Conservation (phyloP, 1,140 invertebrate genomes). For the Drosophila pseudoananassae region DNA sequence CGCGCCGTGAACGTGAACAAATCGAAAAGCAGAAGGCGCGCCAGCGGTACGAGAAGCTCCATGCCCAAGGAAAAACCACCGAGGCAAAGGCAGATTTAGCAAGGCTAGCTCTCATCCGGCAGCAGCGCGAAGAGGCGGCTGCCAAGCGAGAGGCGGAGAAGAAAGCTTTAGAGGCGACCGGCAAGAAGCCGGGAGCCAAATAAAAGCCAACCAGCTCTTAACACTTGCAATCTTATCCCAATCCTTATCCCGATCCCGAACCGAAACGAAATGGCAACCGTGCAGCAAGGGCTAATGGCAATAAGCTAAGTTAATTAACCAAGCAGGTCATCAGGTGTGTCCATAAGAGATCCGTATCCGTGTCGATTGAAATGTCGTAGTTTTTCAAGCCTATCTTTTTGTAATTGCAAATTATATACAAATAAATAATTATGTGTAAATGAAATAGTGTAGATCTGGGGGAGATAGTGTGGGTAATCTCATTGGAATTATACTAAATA, state of each 20-base stretch:
- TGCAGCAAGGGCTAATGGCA: slow-evolving; percentile 2
- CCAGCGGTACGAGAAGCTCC: slow-evolving; percentile 95
- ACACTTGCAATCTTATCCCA: not conserved
- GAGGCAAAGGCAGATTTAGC: slow-evolving; percentile 97
- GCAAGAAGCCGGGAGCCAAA: slow-evolving; percentile 60
- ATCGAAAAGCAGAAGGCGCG: slow-evolving; percentile 95
- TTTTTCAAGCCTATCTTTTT: slow-evolving; percentile 55
- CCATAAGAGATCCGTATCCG: not conserved
- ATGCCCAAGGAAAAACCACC: slow-evolving; percentile 97
- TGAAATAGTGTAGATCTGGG: not conserved
- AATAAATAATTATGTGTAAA: slow-evolving; percentile 37
- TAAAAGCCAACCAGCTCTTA: slow-evolving; percentile 1
- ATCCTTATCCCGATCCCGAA: not conserved
- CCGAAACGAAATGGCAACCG: not conserved
- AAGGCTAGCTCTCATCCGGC: slow-evolving; percentile 94
- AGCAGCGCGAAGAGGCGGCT: slow-evolving; percentile 97
- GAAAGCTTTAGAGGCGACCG: slow-evolving; percentile 84
- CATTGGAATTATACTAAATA: too few species aligned
- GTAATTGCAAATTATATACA: slow-evolving; percentile 71
- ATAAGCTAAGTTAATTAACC: slow-evolving; percentile 3
- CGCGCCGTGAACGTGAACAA: slow-evolving; percentile 93
- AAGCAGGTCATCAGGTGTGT: slow-evolving; percentile 2
- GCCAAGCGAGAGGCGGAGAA: slow-evolving; percentile 94
- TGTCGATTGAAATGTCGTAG: slow-evolving; percentile 32
- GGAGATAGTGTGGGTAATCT: not conserved